Conservation (phyloP, 2,888 invertebrate species). For the Spodoptera littoralis region DNA sequence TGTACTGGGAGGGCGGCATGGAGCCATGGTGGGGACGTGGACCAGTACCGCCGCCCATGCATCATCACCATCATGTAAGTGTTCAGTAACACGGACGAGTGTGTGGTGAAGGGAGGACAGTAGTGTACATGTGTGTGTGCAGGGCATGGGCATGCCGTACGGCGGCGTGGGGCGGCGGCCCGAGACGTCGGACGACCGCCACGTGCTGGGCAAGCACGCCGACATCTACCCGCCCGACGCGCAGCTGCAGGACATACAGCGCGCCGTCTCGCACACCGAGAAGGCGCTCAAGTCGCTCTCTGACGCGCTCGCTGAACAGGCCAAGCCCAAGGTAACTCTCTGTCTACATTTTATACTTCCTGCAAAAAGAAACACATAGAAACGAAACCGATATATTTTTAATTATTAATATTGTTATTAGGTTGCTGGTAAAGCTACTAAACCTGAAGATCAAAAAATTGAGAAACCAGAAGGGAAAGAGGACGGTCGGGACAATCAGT, state of each 20-base stretch:
- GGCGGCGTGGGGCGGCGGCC: conserved; percentile 91
- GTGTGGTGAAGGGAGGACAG: no score
- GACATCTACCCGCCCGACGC: conserved; percentile 98
- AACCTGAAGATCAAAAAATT: conserved; percentile 77
- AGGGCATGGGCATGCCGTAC: conserved; percentile 72
- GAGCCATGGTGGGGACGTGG: conserved; percentile 89
- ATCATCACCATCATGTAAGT: conserved; percentile 75
- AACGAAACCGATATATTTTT: no score
- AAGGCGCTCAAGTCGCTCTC: conserved; percentile 98
- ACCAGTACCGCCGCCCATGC: conserved; percentile 76
- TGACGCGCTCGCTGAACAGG: conserved; percentile 93
- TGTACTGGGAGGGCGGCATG: conserved; percentile 96
- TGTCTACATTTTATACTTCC: no score
- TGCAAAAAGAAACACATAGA: no score
- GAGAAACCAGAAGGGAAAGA: conserved; percentile 90
- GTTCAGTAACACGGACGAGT: background rate
- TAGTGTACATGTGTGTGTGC: background rate
- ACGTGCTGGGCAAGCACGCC: conserved; percentile 97
- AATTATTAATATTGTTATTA: conserved; percentile 7
- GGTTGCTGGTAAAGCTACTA: conserved; percentile 64
- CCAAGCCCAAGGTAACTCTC: conserved; percentile 58
- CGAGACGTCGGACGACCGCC: conserved; percentile 98
- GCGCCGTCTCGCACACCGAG: conserved; percentile 97
- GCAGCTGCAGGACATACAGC: conserved; percentile 96
- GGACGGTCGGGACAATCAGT: conserved; percentile 94